phyloP scores from a whole-genome alignment of 1,140 invertebrate genomes.

The Drosophila albomicans region DNA sequence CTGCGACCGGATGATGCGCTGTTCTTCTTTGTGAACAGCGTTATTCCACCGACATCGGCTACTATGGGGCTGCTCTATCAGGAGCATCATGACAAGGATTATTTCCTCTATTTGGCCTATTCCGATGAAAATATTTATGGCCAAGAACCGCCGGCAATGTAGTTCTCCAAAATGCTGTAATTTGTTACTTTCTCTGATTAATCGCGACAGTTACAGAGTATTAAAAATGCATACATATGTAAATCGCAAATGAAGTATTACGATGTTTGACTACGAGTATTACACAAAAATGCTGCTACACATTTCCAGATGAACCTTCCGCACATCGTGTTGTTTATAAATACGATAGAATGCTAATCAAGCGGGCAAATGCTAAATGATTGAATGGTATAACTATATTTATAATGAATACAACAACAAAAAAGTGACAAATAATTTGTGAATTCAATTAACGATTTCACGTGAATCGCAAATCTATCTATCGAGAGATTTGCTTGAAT shows the following conservation, averaged over 20 bases:
- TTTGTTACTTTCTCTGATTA: neutral
- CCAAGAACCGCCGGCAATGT: constrained; percentile 26
- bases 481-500: constrained; percentile 17
- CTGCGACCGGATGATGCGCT: constrained; percentile 98
- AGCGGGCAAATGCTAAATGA: constrained; percentile 54
- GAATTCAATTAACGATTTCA: constrained; percentile 58
- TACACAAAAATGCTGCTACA: constrained; percentile 28
- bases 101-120: constrained; percentile 99
- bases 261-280: neutral
- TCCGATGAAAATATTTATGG: constrained; percentile 92
- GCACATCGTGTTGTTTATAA: constrained; percentile 49
- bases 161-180: neutral
- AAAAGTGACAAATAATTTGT: constrained; percentile 43
- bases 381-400: constrained; percentile 25
- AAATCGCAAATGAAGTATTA: constrained; percentile 1
- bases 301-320: constrained; percentile 48
- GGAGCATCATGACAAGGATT: constrained; percentile 99
- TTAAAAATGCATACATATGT: constrained; percentile 3
- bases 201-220: neutral
- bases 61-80: constrained; percentile 99
- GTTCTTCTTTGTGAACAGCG: constrained; percentile 99
- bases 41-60: constrained; percentile 99
- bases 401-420: constrained; percentile 20
- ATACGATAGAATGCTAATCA: constrained; percentile 53
- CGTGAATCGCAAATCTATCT: constrained; percentile 17